Evolutionary conservation across 2,888 invertebrate genomes (phyloP).

Genomic region (Pasiphila rectangulata): DNA sequence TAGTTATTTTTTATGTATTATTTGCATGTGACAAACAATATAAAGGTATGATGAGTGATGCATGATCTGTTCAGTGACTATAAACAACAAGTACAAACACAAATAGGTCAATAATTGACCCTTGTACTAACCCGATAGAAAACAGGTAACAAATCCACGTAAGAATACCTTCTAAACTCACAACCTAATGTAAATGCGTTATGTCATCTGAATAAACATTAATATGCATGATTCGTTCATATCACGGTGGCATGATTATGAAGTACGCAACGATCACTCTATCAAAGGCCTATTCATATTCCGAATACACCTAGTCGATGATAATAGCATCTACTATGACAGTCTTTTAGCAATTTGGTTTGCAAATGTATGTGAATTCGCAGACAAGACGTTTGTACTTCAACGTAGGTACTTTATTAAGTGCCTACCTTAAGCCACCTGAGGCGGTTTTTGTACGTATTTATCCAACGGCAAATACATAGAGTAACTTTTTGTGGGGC

Average conservation of each 20-base stretch:
- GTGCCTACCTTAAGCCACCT: no score
- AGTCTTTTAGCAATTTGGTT: slow-evolving; percentile 23
- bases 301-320: slow-evolving; percentile 30
- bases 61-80: background rate
- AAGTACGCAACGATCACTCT: slow-evolving; percentile 23
- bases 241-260: slow-evolving; percentile 17
- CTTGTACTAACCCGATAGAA: slow-evolving; percentile 6
- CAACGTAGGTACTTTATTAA: no score
- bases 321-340: slow-evolving; percentile 23
- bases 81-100: background rate
- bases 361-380: slow-evolving; percentile 18
- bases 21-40: no score
- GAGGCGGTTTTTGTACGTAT: slow-evolving; percentile 2
- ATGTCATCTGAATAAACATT: slow-evolving; percentile 35
- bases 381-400: slow-evolving; percentile 12
- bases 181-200: slow-evolving; percentile 12
- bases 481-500: background rate
- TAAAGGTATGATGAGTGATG: no score
- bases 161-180: background rate
- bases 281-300: slow-evolving; percentile 32
- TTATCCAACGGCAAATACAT: slow-evolving; percentile 1
- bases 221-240: slow-evolving; percentile 34
- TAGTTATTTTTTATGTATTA: no score
- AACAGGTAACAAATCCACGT: background rate
- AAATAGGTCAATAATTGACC: slow-evolving; percentile 6